Evolutionary conservation across 1,140 invertebrate genomes (phyloP), one percentile per base, ranked within the genome.

Genomic region (Ctenoplectra terminalis): DNA sequence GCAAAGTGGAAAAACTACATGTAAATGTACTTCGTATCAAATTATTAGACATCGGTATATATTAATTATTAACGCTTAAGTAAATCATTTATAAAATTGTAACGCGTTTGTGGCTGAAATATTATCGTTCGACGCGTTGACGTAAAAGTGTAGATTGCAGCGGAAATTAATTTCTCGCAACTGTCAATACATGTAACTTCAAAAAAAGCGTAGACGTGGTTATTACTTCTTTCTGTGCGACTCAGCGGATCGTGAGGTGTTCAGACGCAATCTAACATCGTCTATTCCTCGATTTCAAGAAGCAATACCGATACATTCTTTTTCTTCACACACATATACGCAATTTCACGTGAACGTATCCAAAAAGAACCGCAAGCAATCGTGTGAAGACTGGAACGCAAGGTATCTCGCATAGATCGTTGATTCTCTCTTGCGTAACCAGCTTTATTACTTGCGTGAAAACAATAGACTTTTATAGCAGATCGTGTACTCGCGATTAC

Each of bases 161-260:
- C 37, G 54, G 52, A 58, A 72, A 72, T 58, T 54, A 43, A 72
- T 72, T 58, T 43, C 34, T 72, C 50, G 15, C 37, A 43, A 23
- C 34, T 72, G 54, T 58, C 52, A n/a, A 72, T 58, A 54, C 37
- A 5, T 13, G 26, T 58, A 26, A 29, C 26, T 15, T 17, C 5
- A 1, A 40, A 40, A 34, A n/a, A 58, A 58, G 13, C 17, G 11
- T 23, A 4, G 1, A 29, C n/a, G 37, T 26, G 69, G 34, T 37
- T 54, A 71, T 71, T 37, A 71, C 34, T 43, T 66, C 23, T 71
- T 40, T 71, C 26, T 20, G 6, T 5, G 7, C 48, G 11, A 5
- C 23, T 43, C n/a, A 2, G 8, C 20, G 11, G n/a, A 20, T 29
- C 54, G 29, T 43, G 2, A 15, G 26, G 26, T 67, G 64, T 29